phyloP scores from a whole-genome alignment of 2,797 vertebrate genomes.

The Zenarchopterus dispar region DNA sequence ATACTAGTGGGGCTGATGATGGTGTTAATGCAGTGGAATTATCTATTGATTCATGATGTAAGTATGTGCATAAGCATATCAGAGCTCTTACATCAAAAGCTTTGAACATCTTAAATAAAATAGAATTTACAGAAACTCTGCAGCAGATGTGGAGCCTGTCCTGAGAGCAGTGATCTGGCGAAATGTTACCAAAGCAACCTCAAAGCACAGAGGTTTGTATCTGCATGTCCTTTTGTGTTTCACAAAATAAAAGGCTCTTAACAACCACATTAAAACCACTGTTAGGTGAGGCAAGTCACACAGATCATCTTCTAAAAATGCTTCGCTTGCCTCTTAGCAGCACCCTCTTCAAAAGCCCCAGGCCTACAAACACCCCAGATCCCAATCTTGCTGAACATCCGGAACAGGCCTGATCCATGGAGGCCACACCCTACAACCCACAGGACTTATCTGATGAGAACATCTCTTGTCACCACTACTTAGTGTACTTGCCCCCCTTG shows the following conservation, averaged over 20 bases:
- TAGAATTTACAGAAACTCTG: slow-evolving; percentile 3
- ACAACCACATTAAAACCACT: too few species aligned
- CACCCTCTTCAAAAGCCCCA: not conserved
- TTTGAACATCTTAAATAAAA: slow-evolving; percentile 2
- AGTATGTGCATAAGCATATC: slow-evolving; percentile 48
- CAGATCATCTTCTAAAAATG: not conserved
- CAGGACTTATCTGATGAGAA: slow-evolving; percentile 1
- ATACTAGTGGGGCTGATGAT: slow-evolving; percentile 20
- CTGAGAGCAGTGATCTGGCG: slow-evolving; percentile 13
- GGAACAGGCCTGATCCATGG: not conserved
- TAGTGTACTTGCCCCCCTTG: too few species aligned
- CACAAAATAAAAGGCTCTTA: not conserved
- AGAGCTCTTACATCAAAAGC: slow-evolving; percentile 18
- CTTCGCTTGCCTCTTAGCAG: not conserved
- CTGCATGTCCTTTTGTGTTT: not conserved
- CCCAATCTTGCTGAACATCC: slow-evolving; percentile 5
- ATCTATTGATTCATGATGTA: slow-evolving; percentile 77
- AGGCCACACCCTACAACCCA: slow-evolving; percentile 9
- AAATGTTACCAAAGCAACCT: slow-evolving; percentile 7
- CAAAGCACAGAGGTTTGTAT: not conserved
- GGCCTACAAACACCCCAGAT: slow-evolving; percentile 14
- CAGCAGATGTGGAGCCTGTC: slow-evolving; percentile 13
- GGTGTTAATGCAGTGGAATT: slow-evolving; percentile 62
- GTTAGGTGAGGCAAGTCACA: too few species aligned
- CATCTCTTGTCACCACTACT: slow-evolving; percentile 3